Percentiles rank a stretch among this genome's conserved stretches.
Evolutionary conservation across 2,797 vertebrate species (phyloP).

Genomic region (Enteromius radiatus): DNA sequence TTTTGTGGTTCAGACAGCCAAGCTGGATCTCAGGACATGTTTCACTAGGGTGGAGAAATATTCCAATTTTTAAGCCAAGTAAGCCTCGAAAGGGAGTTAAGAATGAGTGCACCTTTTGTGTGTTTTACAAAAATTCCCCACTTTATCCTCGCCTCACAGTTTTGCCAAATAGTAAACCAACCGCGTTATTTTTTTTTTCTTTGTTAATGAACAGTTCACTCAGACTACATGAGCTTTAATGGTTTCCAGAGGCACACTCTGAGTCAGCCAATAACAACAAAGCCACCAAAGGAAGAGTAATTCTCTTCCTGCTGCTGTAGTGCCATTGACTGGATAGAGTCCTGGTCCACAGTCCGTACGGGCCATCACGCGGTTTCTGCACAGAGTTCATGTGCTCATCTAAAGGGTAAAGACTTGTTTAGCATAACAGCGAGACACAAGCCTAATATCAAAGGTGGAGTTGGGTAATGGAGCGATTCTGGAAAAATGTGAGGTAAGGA

Average conservation of each 20-base stretch:
- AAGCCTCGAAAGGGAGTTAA: slow-evolving; percentile 47
- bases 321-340: slow-evolving; percentile 18
- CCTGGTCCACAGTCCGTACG: slow-evolving; percentile 3
- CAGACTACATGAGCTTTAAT: slow-evolving; percentile 48
- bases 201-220: slow-evolving; percentile 28
- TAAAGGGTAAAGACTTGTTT: not conserved
- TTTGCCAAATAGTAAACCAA: slow-evolving; percentile 48
- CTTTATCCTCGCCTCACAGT: slow-evolving; percentile 63
- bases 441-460: slow-evolving; percentile 16
- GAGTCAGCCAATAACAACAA: slow-evolving; percentile 59
- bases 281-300: slow-evolving; percentile 51
- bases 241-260: slow-evolving; percentile 51
- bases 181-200: slow-evolving; percentile 10
- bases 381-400: slow-evolving; percentile 9
- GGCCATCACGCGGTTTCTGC: not conserved
- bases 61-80: slow-evolving; percentile 52
- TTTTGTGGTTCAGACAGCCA: not conserved
- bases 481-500: slow-evolving; percentile 18
- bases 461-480: not conserved
- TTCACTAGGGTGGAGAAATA: not conserved
- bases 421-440: slow-evolving; percentile 1
- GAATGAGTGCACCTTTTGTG: slow-evolving; percentile 59
- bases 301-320: slow-evolving; percentile 49
- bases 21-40: not conserved
- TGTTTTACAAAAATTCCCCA: slow-evolving; percentile 68